Evolutionary conservation across 2,888 invertebrate species (phyloP), one percentile per base, ranked within the genome.

Genomic region (Rhagonycha fulva): DNA sequence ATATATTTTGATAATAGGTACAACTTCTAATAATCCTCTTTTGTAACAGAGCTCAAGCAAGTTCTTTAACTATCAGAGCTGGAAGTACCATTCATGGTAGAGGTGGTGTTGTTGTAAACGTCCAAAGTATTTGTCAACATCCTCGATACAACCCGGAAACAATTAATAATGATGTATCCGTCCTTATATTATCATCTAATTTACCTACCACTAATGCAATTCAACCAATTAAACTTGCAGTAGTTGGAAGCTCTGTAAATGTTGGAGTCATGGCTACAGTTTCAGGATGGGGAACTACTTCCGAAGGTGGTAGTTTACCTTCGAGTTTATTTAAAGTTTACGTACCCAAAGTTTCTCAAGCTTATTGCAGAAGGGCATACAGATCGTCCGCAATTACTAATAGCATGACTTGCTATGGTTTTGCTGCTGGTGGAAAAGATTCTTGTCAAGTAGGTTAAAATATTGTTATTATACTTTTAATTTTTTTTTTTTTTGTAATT

Each of bases 281-380:
- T 30, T 73, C 68, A 7, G 78, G 78, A 24, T 80, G 78, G 78
- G 78, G 78, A 14, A 32, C 19, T 0, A 2, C 30, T 28, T 10
- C 10, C 4, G 14, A 68, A 11, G 83, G 81, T 14, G 85, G 84
- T 11, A 5, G 14, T 0, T 78, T 79, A 3, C 83, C 85, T 23
- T 71, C n/a, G 2, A 14, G 72, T 11, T 80, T 88, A 2, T 85
- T 86, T 80, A 83, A 82, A 9, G 85, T 83, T 4, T 23, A 79
- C 7, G 83, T 87, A 12, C 75, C 80, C 10, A 84, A 86, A 61
- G 80, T 84, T 4, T 74, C 73, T 76, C 83, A 83, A 24, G 71
- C 62, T 0, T 82, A 83, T 19, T 87, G 87, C 73, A 75, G 72
- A 32, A 14, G 14, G 1, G 74, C 74, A 9, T 82, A 83, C 26